phyloP scores from a whole-genome alignment of 2,113 vertebrate genomes.

The Oreochromis spilurus region DNA sequence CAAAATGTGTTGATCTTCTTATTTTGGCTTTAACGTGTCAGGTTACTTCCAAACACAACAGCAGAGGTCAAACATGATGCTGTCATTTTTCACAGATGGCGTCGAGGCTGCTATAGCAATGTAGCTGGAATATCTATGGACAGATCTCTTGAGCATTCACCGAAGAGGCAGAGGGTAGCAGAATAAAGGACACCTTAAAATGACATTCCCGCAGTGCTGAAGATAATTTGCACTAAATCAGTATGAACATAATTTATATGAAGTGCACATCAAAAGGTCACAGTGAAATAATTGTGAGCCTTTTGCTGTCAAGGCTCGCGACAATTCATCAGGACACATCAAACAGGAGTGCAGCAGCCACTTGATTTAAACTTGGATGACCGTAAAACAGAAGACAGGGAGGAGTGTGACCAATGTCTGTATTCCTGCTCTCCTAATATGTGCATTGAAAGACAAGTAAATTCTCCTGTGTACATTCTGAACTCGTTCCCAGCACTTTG shows the following conservation, averaged over 20 bases:
- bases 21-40: not conserved
- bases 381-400: not conserved
- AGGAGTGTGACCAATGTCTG: not conserved
- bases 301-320: not conserved
- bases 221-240: constrained; percentile 39
- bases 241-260: constrained; percentile 16
- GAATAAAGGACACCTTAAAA: constrained; percentile 33
- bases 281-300: constrained; percentile 11
- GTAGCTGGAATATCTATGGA: constrained; percentile 29
- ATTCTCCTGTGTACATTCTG: not conserved
- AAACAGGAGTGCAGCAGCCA: not conserved
- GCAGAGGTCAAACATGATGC: constrained; percentile 33
- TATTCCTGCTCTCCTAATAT: not conserved
- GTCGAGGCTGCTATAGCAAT: not conserved
- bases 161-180: not conserved
- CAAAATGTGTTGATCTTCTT: not conserved
- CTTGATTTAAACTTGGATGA: not conserved
- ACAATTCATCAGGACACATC: not conserved
- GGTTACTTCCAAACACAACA: not conserved
- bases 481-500: not conserved
- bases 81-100: constrained; percentile 51
- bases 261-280: constrained; percentile 51
- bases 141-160: constrained; percentile 5
- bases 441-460: not conserved
- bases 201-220: constrained; percentile 9